Conservation (phyloP, 2,113 vertebrate genomes). For the Lichenostomus cassidix region DNA sequence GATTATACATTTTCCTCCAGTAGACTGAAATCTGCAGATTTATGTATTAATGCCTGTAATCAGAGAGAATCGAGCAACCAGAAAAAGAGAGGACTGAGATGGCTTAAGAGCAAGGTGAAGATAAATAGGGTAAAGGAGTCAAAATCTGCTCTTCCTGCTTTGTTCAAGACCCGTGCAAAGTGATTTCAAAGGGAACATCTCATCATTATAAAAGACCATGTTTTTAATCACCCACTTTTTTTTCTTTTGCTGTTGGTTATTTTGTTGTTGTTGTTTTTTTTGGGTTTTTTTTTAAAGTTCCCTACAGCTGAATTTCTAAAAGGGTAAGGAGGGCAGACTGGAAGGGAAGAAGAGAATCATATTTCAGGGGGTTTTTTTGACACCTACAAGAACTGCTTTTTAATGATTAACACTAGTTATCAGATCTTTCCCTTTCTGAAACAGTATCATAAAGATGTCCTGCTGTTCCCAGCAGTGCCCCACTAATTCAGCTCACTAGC, state of each 20-base stretch:
- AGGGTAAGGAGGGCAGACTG: background rate
- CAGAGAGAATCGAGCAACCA: background rate
- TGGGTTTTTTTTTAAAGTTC: background rate
- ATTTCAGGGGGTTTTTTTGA: background rate
- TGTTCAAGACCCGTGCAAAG: background rate
- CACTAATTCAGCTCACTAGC: slow-evolving; percentile 70
- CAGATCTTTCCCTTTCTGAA: slow-evolving; percentile 65
- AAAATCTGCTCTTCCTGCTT: background rate
- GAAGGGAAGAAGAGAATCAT: background rate
- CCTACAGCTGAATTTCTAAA: background rate
- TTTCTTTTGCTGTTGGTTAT: no score
- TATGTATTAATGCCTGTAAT: slow-evolving; percentile 33
- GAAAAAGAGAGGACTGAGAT: background rate
- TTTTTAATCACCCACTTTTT: background rate
- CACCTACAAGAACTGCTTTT: slow-evolving; percentile 43
- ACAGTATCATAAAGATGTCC: slow-evolving; percentile 67
- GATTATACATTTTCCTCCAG: slow-evolving; percentile 30
- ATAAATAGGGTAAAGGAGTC: background rate
- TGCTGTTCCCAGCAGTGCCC: slow-evolving; percentile 68
- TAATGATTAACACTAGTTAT: slow-evolving; percentile 71
- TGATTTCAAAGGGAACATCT: background rate
- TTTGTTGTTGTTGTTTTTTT: background rate
- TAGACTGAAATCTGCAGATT: slow-evolving; percentile 8
- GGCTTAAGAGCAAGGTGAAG: background rate
- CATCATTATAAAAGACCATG: background rate